Base-by-base conservation (phyloP, 2,797 vertebrate genomes). In the Silurus aristotelis region DNA sequence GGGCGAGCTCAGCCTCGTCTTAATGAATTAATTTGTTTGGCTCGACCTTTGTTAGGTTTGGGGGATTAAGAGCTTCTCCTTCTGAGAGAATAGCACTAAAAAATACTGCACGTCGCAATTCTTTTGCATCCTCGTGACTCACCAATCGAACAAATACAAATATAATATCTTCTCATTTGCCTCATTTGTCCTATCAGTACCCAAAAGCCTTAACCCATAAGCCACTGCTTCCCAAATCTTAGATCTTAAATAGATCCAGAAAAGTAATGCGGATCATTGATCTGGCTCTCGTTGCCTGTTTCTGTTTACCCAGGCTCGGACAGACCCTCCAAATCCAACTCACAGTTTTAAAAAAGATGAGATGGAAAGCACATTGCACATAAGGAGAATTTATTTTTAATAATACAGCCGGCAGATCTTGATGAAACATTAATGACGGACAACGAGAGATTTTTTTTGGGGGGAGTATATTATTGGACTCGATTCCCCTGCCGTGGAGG, bases 11-110 rank as follows among this genome's bases (percentile, higher is more conserved):
- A 87, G 83, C 88, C 89, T 83, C 87, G 70, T 87, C 91, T 84
- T 89, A 89, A 90, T 90, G 88, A 91, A 89, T 90, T 88, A 88
- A 89, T 91, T 91, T 84, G 90, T 92, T 93, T 88, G 89, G 88
- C 86, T 87, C 67, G 88, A 87, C 86, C 82, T 90, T 90, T 91
- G 84, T 91, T 76, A 71, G 88, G 82, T 83, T 88, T 38, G 87
- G 86, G 83, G 70, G 87, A 91, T 86, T 56, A 90, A 85, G 63
- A 85, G 75, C 83, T 67, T 55, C 85, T 86, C 84, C 72, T 84
- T 84, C 25, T 63, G 80, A 86, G 85, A 83, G 81, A 83, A 66
- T 14, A 25, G 22, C 55, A 14, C 6, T 3, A 15, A 25, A 46
- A 9, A 15, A 79, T 8, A 31, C 61, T 25, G 5, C 22, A 2